Evolutionary conservation across 92 coral and sea anemone species (phyloP).

Genomic region (Phenganax marumi): DNA sequence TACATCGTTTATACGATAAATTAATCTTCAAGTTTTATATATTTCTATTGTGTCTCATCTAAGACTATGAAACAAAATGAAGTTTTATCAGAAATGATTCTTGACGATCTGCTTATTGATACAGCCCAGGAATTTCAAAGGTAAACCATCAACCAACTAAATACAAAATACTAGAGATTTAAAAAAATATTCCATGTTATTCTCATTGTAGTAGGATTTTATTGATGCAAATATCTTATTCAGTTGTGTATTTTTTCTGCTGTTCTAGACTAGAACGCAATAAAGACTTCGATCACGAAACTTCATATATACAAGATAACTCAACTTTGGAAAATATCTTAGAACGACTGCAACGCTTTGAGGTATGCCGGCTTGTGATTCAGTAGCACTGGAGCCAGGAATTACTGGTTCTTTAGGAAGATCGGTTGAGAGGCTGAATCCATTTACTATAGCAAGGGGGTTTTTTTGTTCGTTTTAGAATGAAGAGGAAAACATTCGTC

Average conservation of each 20-base stretch:
- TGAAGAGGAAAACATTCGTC: constrained; percentile 84
- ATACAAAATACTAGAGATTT: no score
- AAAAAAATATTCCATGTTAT: not conserved
- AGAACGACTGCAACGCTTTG: constrained; percentile 75
- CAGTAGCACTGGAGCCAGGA: no score
- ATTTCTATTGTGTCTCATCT: not conserved
- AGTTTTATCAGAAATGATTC: constrained; percentile 73
- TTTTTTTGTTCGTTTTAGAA: constrained; percentile 52
- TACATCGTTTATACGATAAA: not conserved
- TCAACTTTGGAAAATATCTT: constrained; percentile 81
- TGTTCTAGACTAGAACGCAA: constrained; percentile 67
- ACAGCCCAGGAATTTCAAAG: constrained; percentile 88
- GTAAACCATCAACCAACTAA: constrained; percentile 18
- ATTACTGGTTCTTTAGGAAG: not conserved
- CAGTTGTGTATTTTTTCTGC: not conserved
- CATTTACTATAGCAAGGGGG: not conserved
- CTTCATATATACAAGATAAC: constrained; percentile 62
- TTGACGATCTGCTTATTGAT: constrained; percentile 79
- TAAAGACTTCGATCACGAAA: constrained; percentile 65
- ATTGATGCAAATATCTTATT: not conserved
- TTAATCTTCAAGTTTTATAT: not conserved
- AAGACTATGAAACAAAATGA: constrained; percentile 92
- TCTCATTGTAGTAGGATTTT: not conserved
- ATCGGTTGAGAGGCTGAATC: not conserved
- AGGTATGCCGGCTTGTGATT: constrained; percentile 62